Base-by-base conservation (phyloP, 2,113 vertebrate genomes). In the Gadus chalcogrammus region DNA sequence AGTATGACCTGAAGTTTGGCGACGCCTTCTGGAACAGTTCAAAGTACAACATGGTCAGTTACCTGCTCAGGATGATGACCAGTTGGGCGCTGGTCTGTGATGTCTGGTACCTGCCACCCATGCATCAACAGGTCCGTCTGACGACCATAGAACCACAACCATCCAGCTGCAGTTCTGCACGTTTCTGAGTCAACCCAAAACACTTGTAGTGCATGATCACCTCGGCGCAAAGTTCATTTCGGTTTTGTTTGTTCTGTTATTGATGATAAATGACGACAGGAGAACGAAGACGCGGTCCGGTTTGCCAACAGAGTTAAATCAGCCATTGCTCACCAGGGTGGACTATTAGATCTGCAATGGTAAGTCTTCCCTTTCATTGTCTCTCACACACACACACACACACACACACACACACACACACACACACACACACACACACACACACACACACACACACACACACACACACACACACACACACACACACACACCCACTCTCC, bases 21-120 rank as follows among this genome's bases (percentile, higher is more conserved):
- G 97, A 99, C 5, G 96, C 96, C 0, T 99, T 99, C 89, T 99
- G 97, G 97, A 99, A 99, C 89, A 99, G 97, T 74, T 95, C 94
- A 71, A 99, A 97, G 73, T 94, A 97, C 59, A 96, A 88, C 80
- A 95, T 98, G 0, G 94, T 98, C 83, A 97, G 86, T 85, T 99
- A 99, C 75, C 87, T 99, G 75, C 92, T 99, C 82, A 91, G 95
- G 66, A 95, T 98, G 86, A 98, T 99, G 96, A 99, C 96, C 20
- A 99, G 97, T 89, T 99, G 97, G 97, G 97, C 97, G 53, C 95
- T 99, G 0, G 96, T 97, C 28, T 98, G 96, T 72, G 93, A 98
- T 0, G 95, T 98, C 42, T 98, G 97, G 97, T 99, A 99, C 82
- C 71, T 99, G 79, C 96, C 97, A 1, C 93, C 96, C 13, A 94